Evolutionary conservation across 1,140 invertebrate genomes (phyloP).

Genomic region (Oryctes rhinoceros): DNA sequence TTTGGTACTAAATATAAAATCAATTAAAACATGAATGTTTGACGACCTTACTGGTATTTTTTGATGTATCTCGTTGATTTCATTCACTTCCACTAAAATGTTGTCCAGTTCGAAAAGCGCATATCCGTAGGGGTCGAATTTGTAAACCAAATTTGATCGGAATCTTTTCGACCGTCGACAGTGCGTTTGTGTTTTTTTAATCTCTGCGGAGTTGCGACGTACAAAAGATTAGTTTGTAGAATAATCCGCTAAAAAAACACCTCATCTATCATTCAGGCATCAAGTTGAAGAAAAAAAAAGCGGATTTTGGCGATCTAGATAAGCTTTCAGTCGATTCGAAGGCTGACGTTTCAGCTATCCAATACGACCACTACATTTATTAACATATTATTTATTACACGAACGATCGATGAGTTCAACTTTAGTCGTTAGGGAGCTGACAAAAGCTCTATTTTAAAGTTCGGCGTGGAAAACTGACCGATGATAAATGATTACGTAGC

Average conservation of each 20-base stretch:
- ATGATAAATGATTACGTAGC: not conserved
- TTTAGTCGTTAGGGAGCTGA: conserved; percentile 21
- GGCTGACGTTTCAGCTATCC: conserved; percentile 5
- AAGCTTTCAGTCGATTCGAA: conserved; percentile 5
- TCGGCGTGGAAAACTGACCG: conserved; percentile 14
- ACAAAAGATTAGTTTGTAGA: conserved; percentile 36
- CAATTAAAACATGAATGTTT: too few species aligned
- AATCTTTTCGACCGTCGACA: conserved; percentile 11
- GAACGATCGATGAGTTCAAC: conserved; percentile 6
- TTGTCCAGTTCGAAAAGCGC: not conserved
- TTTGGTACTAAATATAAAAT: too few species aligned
- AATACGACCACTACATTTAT: conserved; percentile 28
- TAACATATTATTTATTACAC: conserved; percentile 32
- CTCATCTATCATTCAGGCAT: conserved; percentile 33
- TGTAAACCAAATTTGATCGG: conserved; percentile 35
- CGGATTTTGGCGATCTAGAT: conserved; percentile 18
- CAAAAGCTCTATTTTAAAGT: conserved; percentile 21
- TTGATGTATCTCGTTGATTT: not conserved
- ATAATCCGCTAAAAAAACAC: conserved; percentile 20
- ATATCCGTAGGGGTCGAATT: not conserved
- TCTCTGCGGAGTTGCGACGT: conserved; percentile 7
- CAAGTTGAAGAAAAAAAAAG: conserved; percentile 16
- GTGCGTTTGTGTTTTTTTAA: conserved; percentile 25
- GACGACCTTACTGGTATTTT: too few species aligned
- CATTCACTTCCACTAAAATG: not conserved